These are phyloP conservation scores for Xenopus petersii DNA, from an alignment of 2,797 vertebrate genomes.

Conservation along the genomic window DNA sequence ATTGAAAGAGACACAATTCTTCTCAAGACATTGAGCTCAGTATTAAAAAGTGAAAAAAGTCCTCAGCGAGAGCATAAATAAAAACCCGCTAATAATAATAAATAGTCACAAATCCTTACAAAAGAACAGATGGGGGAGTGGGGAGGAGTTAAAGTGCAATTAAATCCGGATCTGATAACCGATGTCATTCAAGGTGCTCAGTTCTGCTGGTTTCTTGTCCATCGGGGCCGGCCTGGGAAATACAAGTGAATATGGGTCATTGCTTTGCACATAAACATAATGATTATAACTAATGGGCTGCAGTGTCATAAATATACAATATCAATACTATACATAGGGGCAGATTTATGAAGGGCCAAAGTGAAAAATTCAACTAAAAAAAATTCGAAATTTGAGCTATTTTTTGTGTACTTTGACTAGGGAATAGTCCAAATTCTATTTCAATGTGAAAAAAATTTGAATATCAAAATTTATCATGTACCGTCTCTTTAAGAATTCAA, in stretches of 20 bases:
- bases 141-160: slow-evolving; percentile 60
- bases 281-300: too few species aligned
- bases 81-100: slow-evolving; percentile 51
- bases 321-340: too few species aligned
- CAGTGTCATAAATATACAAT: too few species aligned
- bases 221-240: slow-evolving; percentile 75
- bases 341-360: too few species aligned
- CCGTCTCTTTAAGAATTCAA: too few species aligned
- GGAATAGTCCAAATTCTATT: too few species aligned
- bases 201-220: slow-evolving; percentile 82
- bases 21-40: slow-evolving; percentile 8
- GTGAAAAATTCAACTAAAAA: too few species aligned
- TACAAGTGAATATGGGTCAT: background rate
- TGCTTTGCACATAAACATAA: too few species aligned
- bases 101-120: slow-evolving; percentile 55
- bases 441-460: too few species aligned
- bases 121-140: slow-evolving; percentile 25
- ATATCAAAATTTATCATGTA: too few species aligned
- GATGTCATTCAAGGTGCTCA: slow-evolving; percentile 83
- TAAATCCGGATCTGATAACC: slow-evolving; percentile 95
- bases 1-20: background rate
- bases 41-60: slow-evolving; percentile 38
- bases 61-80: slow-evolving; percentile 52
- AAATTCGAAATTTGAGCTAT: too few species aligned
- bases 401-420: too few species aligned